These are phyloP conservation scores for Toxonevra muliebris DNA, from an alignment of 2,888 invertebrate species.

Conservation along the genomic window DNA sequence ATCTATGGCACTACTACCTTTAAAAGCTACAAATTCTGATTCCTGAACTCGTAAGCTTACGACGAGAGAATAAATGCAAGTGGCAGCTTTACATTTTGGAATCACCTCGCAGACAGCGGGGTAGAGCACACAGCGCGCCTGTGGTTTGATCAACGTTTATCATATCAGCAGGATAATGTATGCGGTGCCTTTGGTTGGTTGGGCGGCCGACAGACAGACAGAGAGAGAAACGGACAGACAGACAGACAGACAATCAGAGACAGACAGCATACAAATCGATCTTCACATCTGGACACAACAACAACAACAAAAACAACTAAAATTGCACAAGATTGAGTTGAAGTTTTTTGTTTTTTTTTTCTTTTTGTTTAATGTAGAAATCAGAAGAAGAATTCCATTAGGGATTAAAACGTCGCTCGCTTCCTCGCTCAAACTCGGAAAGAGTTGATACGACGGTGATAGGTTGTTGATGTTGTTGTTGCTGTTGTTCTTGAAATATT, in stretches of 20 bases:
- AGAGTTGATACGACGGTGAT: too few relatives aligned
- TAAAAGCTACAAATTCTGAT: background rate
- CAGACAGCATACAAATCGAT: conserved; percentile 22
- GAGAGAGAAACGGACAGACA: background rate
- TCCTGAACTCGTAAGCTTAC: background rate
- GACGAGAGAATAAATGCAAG: conserved; percentile 7
- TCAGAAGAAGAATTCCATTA: conserved; percentile 39
- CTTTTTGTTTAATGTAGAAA: too few relatives aligned
- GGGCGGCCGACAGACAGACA: background rate
- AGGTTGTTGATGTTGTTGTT: conserved; percentile 30
- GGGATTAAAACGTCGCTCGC: conserved; percentile 39
- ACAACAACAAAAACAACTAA: too few relatives aligned
- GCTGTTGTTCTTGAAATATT: conserved; percentile 38
- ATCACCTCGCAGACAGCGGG: conserved; percentile 31
- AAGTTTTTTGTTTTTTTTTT: too few relatives aligned
- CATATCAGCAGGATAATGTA: background rate
- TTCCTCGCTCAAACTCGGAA: too few relatives aligned
- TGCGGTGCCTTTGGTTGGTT: conserved; percentile 4
- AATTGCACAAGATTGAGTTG: background rate
- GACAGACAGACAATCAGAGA: conserved; percentile 15
- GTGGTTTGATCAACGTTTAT: background rate
- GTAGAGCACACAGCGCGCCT: background rate
- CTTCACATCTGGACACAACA: conserved; percentile 9
- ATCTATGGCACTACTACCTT: too few relatives aligned
- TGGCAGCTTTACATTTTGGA: conserved; percentile 31